These are phyloP conservation scores for Ameiurus melas DNA, from an alignment of 2,113 vertebrate genomes.

Conservation along the genomic window DNA sequence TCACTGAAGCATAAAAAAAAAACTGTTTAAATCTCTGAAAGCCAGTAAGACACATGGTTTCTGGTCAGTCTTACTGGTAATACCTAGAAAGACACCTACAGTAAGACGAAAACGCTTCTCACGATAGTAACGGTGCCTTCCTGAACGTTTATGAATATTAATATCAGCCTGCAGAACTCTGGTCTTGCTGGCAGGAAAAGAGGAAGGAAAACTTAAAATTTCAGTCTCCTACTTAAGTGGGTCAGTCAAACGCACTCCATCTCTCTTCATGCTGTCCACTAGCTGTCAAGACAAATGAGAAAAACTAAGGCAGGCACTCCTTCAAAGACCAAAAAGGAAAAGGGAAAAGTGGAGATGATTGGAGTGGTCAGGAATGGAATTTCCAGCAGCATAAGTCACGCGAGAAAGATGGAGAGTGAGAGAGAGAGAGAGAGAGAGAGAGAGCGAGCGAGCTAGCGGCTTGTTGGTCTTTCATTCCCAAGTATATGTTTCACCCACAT, in stretches of 20 bases:
- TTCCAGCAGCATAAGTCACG: conserved; percentile 47
- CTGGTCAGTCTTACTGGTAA: background rate
- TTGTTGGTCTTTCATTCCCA: conserved; percentile 19
- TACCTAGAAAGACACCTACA: background rate
- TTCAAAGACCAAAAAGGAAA: conserved; percentile 34
- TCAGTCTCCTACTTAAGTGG: conserved; percentile 14
- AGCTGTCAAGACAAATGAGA: conserved; percentile 34
- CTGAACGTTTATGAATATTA: conserved; percentile 17
- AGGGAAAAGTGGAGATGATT: conserved; percentile 48
- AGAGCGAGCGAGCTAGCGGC: conserved; percentile 11
- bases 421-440: conserved; percentile 23
- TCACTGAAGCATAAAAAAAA: conserved; percentile 27
- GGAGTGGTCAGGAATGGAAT: conserved; percentile 49
- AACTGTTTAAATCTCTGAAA: background rate
- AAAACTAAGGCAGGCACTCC: conserved; percentile 30
- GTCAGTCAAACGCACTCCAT: conserved; percentile 31
- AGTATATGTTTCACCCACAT: conserved; percentile 40
- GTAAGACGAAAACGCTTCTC: background rate
- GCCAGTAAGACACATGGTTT: background rate
- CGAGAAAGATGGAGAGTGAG: conserved; percentile 17
- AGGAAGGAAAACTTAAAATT: conserved; percentile 9
- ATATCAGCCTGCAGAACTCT: background rate
- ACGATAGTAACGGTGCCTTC: background rate
- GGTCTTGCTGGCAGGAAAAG: background rate
- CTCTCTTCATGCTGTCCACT: conserved; percentile 35